Base-by-base conservation (phyloP, 1,140 invertebrate species). In the Monomorium pharaonis region DNA sequence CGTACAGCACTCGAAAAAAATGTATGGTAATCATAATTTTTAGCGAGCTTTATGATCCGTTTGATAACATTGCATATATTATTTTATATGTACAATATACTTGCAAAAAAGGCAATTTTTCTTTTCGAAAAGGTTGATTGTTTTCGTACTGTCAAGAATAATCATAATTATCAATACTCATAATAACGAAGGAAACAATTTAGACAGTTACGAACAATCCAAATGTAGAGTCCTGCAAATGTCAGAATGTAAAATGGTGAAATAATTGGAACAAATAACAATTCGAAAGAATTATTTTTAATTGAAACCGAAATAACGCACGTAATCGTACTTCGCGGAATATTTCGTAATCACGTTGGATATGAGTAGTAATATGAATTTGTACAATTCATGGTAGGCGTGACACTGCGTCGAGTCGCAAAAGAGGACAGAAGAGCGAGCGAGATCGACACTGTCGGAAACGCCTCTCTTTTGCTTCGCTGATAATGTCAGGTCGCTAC, bases 311-410 rank as follows among this genome's bases (percentile, higher is more conserved):
- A 30, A 51, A n/a, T n/a, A n/a, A 12, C 27, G 27, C 12, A 42
- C n/a, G 10, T 27, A 42, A 16, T 14, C 9, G 33, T 37, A 42
- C 44, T 51, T 54, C n/a, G 51, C 18, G 6, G 33, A 30, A 27
- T 1, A 14, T 89, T 85, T 78, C 81, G 47, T 75, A 80, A 85
- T 72, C 58, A 51, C 7, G 44, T 33, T 33, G 60, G 44, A 21
- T 37, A 9, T 51, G 30, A 78, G 63, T 88, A 74, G 37, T 21
- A 30, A 58, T 85, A 76, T 88, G 86, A 88, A 88, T 90, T 92
- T 62, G 65, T 69, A 80, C 67, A 62, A 88, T 85, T 76, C 76
- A 81, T 1, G 72, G 84, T 90, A 89, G 91, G 92, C 92, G 92
- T 90, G 85, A 88, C 92, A 92, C 90, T 92, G 84, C 84, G 77